Percentiles rank a stretch among this genome's conserved stretches.
Conservation (phyloP, 2,888 invertebrate genomes). For the Erynnis tages region DNA sequence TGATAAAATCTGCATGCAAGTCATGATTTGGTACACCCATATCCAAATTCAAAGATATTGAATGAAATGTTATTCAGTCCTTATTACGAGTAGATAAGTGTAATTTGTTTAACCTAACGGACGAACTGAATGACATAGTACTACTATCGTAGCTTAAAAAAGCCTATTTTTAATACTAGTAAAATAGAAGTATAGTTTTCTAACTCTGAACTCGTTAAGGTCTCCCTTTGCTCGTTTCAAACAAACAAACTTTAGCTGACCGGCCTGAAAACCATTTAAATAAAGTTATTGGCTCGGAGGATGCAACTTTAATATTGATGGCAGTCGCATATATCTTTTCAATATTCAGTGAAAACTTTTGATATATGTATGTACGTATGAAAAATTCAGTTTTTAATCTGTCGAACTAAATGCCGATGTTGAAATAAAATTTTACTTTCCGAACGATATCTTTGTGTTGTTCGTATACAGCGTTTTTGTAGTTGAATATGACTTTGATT, state of each 20-base stretch:
- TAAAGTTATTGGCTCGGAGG: conserved; percentile 20
- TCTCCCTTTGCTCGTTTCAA: too few species aligned
- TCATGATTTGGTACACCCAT: too few species aligned
- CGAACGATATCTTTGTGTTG: conserved; percentile 4
- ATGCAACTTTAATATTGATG: conserved; percentile 25
- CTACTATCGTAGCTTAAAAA: too few species aligned
- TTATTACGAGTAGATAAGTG: too few species aligned
- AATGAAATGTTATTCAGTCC: too few species aligned
- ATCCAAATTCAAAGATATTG: too few species aligned
- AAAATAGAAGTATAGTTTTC: too few species aligned
- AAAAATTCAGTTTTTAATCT: conserved; percentile 28
- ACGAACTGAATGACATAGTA: too few species aligned
- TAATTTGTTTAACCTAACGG: too few species aligned
- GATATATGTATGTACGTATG: conserved; percentile 22
- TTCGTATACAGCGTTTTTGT: not conserved
- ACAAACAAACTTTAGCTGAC: not conserved
- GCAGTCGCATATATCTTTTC: conserved; percentile 24
- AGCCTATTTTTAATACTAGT: too few species aligned
- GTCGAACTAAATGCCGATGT: conserved; percentile 15
- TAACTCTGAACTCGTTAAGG: too few species aligned
- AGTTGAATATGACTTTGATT: not conserved
- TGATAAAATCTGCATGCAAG: too few species aligned
- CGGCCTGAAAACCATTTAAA: conserved; percentile 12
- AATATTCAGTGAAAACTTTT: conserved; percentile 26
- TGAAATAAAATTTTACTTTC: conserved; percentile 22